phyloP scores from a whole-genome alignment of 1,140 invertebrate genomes.

The Drosophila watanabei region DNA sequence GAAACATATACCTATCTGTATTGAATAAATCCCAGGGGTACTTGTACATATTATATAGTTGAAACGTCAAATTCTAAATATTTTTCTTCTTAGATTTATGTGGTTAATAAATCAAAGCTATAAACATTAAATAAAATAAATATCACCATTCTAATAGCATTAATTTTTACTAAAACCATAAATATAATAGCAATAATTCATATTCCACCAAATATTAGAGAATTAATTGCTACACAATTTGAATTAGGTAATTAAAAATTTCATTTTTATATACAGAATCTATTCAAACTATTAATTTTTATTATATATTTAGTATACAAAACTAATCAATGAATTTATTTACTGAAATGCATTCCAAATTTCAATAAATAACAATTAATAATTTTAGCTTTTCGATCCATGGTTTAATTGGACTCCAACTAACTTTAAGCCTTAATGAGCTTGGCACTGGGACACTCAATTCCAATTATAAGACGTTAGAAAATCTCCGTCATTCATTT shows the following conservation, averaged over 20 bases:
- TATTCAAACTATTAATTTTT: not conserved
- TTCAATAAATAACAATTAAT: not conserved
- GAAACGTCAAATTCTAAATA: no score
- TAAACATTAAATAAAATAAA: not conserved
- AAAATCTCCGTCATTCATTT: constrained; percentile 66
- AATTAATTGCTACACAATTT: not conserved
- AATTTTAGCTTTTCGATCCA: not conserved
- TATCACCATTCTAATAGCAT: not conserved
- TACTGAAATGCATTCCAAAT: not conserved
- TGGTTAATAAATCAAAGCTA: not conserved
- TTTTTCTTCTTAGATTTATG: no score
- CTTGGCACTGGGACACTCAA: constrained; percentile 15
- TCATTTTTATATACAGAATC: not conserved
- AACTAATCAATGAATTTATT: not conserved
- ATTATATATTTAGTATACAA: not conserved
- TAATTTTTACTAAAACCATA: not conserved
- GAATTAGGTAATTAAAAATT: not conserved
- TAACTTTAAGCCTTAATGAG: constrained; percentile 32
- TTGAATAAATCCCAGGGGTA: not conserved
- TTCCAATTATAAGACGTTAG: constrained; percentile 66
- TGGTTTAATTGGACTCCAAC: constrained; percentile 1
- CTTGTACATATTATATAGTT: not conserved
- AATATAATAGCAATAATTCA: not conserved
- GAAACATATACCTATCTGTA: not conserved
- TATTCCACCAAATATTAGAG: not conserved